Base-by-base conservation (phyloP, 2,113 vertebrate genomes). In the Paedocypris sp. region DNA sequence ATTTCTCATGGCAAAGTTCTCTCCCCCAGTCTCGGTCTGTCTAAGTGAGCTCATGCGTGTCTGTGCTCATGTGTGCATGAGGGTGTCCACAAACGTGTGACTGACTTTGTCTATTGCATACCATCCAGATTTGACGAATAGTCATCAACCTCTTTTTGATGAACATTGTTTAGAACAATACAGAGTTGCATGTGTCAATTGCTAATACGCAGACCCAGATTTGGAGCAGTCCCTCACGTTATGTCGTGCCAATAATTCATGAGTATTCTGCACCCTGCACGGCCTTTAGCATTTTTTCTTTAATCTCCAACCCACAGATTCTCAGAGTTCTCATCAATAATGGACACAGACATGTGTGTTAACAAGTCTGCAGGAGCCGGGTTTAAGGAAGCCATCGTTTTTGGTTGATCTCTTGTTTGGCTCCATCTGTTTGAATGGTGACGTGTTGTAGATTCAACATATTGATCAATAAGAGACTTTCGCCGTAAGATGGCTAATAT, bases 191-290 rank as follows among this genome's bases (percentile, higher is more conserved):
- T 22, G n/a, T 18, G 12, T n/a, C 1, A 6, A 46, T 50, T 61
- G 47, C 38, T 64, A 53, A 66, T 33, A 25, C 11, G 32, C 38
- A 41, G 46, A 86, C 83, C 83, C 79, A 86, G 81, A 87, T 79
- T 79, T 77, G 79, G 72, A 79, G 69, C 78, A 78, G 82, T 90
- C 87, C 84, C 83, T 81, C 82, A 88, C 69, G 86, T 75, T 79
- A 82, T 89, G 83, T 82, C 84, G 80, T 86, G 87, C 87, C 89
- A 93, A 90, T 93, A 90, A 93, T 93, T 92, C 86, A 91, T 90
- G 88, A 91, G 87, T 88, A 87, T 91, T 91, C 88, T 83, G 81
- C 78, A 84, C 86, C 87, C 87, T 82, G 76, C 77, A 77, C 82
- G 80, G 86, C 90, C 89, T 89, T 92, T 88, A 90, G 89, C 88